Base-by-base conservation (phyloP, 2,888 invertebrate genomes). In the Tholera decimalis region DNA sequence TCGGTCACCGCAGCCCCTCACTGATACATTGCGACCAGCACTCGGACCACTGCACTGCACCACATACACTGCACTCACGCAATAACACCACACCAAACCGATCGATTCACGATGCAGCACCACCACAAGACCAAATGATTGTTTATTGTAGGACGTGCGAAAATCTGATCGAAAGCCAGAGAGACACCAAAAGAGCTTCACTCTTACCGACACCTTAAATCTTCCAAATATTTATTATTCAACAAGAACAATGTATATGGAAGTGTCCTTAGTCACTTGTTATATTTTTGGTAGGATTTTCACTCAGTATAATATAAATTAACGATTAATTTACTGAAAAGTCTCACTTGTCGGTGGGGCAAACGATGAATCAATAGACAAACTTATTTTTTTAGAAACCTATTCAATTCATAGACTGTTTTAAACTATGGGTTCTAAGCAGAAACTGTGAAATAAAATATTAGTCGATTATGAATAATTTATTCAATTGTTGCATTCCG, bases 291-390 rank as follows among this genome's bases (percentile, higher is more conserved):
- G 58, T 73, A 60, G 56, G 83, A 87, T 88, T 87, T 86, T 85
- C 81, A 85, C 85, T 83, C 84, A 89, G 83, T 81, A 33, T 84
- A 82, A 77, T 81, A 79, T 79, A 88, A 88, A 86, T 84, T 86
- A 82, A 71, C 79, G 85, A 84, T 85, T 90, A 76, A 59, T 76
- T 73, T 69, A 80, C 73, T 70, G 77, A 89, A 89, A 89, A 91
- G 87, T 88, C 88, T 89, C 84, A 89, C 89, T 90, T 86, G 88
- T 93, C 93, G 92, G 93, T 94, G 93, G 93, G 93, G 91, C 91
- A 92, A 84, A 87, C 82, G 88, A 93, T 85, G 90, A 94, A 94
- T 94, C 94, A 94, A 94, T 95, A 95, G 94, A 95, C 93, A 93
- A 93, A 30, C 41, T 44, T 76, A 70, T 83, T 85, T 84, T 86